A percentile compares a stretch with the other conserved stretches of the same genome.
phyloP scores from a whole-genome alignment of 2,888 invertebrate genomes.

The Tholera decimalis region DNA sequence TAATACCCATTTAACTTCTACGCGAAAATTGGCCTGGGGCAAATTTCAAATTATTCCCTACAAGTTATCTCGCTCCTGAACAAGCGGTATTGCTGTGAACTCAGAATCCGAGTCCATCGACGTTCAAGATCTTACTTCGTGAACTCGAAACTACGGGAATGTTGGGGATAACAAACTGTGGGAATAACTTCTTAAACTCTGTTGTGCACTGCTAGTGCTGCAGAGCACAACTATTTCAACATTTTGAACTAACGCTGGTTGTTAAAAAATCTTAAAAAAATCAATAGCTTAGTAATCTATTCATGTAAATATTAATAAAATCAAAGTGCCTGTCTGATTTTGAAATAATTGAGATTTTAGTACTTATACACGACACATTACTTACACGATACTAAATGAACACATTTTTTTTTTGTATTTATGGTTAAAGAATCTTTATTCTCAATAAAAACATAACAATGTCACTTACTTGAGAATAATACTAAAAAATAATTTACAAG shows the following conservation, averaged over 20 bases:
- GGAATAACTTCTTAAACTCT: slow-evolving; percentile 25
- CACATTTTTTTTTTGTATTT: too few species aligned
- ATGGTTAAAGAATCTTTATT: too few species aligned
- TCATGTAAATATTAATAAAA: too few species aligned
- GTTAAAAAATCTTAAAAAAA: background rate
- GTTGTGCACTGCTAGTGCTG: slow-evolving; percentile 14
- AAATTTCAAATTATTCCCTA: slow-evolving; percentile 66
- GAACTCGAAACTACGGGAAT: slow-evolving; percentile 51
- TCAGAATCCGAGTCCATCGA: slow-evolving; percentile 44
- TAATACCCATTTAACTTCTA: slow-evolving; percentile 62
- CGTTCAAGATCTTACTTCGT: slow-evolving; percentile 50
- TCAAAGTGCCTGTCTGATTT: too few species aligned
- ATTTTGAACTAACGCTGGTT: slow-evolving; percentile 6
- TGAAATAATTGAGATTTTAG: too few species aligned
- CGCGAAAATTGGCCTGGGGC: slow-evolving; percentile 65
- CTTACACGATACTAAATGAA: too few species aligned
- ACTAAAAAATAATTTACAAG: too few species aligned
- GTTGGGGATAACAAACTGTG: slow-evolving; percentile 32
- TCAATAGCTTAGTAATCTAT: background rate
- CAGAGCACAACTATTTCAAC: slow-evolving; percentile 33
- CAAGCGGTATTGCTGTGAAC: slow-evolving; percentile 48
- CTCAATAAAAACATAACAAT: too few species aligned
- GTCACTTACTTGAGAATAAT: too few species aligned
- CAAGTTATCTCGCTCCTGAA: slow-evolving; percentile 58
- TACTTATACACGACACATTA: too few species aligned